These are phyloP conservation scores for Hybos culiciformis DNA, from an alignment of 2,888 invertebrate species.

Conservation along the genomic window DNA sequence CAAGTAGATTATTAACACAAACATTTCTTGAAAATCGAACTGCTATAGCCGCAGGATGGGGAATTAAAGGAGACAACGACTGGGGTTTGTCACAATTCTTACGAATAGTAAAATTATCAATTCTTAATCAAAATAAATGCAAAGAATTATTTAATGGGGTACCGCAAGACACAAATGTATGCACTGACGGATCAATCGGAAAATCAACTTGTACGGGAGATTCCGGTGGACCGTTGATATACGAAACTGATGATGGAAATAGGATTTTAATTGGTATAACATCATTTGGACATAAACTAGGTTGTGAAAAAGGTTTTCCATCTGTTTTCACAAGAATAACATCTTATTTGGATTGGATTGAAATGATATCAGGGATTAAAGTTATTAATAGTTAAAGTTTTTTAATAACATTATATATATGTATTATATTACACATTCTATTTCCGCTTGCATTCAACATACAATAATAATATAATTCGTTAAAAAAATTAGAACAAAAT, in stretches of 20 bases:
- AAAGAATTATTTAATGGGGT: not conserved
- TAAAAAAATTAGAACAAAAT: too few species aligned
- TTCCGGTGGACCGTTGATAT: conserved; percentile 29
- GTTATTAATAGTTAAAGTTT: too few species aligned
- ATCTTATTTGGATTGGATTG: conserved; percentile 24
- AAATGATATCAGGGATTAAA: too few species aligned
- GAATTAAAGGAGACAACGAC: conserved; percentile 22
- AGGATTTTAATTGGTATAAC: conserved; percentile 22
- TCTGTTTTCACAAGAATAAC: conserved; percentile 23
- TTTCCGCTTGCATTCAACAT: too few species aligned
- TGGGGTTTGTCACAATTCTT: conserved; percentile 5
- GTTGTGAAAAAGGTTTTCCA: conserved; percentile 24
- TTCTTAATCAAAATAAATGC: conserved; percentile 4
- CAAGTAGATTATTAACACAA: too few species aligned
- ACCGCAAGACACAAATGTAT: conserved; percentile 18
- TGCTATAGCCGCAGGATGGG: conserved; percentile 26
- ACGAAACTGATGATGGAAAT: not conserved
- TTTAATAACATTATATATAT: too few species aligned
- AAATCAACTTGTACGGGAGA: conserved; percentile 28
- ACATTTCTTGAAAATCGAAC: conserved; percentile 6
- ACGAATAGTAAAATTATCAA: conserved; percentile 3
- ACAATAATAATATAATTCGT: too few species aligned
- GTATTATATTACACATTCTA: too few species aligned
- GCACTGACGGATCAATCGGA: conserved; percentile 12
- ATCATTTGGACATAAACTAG: conserved; percentile 23